phyloP scores from a whole-genome alignment of 2,797 vertebrate genomes.

The Margarornis squamiger region DNA sequence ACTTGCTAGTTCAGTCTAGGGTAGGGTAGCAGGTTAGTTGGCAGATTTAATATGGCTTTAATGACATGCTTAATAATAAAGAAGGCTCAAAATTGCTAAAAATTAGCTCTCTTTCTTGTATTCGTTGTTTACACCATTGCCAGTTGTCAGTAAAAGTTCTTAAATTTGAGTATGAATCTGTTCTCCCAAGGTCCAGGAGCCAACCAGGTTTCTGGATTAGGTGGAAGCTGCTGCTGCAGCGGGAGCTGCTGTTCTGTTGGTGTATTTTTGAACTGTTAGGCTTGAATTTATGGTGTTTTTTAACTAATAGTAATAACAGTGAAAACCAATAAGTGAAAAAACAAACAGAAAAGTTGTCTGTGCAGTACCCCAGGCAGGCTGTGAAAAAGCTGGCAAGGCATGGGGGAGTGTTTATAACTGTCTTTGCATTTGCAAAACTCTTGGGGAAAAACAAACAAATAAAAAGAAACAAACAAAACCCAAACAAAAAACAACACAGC shows the following conservation, averaged over 20 bases:
- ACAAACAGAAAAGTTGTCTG: background rate
- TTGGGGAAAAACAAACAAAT: background rate
- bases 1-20: background rate
- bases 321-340: background rate
- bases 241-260: background rate
- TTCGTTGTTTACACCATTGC: background rate
- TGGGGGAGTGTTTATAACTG: background rate
- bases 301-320: background rate
- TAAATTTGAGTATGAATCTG: background rate
- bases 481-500: background rate
- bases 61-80: background rate
- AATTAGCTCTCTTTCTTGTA: fast-evolving
- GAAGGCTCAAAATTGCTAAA: background rate
- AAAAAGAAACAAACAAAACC: background rate
- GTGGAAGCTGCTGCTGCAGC: background rate
- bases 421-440: background rate
- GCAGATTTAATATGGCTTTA: background rate
- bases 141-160: background rate
- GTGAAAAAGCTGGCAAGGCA: background rate
- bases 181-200: background rate
- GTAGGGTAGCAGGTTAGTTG: background rate
- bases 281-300: background rate
- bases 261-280: background rate
- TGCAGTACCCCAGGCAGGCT: background rate
- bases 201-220: background rate